phyloP scores from a whole-genome alignment of 2,797 vertebrate genomes.

The Pseudopleuronectes americanus region DNA sequence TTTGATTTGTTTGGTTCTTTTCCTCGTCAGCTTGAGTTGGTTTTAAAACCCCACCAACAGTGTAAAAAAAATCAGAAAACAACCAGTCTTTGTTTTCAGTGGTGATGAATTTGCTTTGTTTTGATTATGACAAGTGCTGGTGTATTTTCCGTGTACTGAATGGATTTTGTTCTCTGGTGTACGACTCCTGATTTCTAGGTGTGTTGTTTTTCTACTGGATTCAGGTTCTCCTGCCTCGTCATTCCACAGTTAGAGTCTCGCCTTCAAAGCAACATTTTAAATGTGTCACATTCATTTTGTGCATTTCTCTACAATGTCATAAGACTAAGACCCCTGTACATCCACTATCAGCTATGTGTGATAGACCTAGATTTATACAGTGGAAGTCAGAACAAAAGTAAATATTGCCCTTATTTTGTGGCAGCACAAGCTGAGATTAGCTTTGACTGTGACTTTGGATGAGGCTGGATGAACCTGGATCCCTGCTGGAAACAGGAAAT shows the following conservation, averaged over 20 bases:
- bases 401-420: slow-evolving; percentile 12
- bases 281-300: slow-evolving; percentile 18
- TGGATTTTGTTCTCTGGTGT: slow-evolving; percentile 88
- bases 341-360: slow-evolving; percentile 1
- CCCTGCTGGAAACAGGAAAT: slow-evolving; percentile 86
- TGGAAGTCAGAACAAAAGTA: slow-evolving; percentile 26
- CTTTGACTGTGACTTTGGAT: slow-evolving; percentile 46
- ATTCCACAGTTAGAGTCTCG: slow-evolving; percentile 39
- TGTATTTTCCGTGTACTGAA: slow-evolving; percentile 89
- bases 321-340: slow-evolving; percentile 10
- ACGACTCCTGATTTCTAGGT: slow-evolving; percentile 89
- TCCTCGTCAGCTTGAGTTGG: slow-evolving; percentile 72
- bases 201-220: slow-evolving; percentile 85
- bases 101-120: slow-evolving; percentile 87
- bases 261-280: slow-evolving; percentile 14
- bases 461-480: slow-evolving; percentile 85
- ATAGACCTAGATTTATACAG: slow-evolving; percentile 15
- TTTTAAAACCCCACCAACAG: slow-evolving; percentile 73
- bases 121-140: slow-evolving; percentile 88
- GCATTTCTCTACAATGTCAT: not conserved
- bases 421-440: slow-evolving; percentile 25
- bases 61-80: slow-evolving; percentile 66
- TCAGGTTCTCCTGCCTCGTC: slow-evolving; percentile 92
- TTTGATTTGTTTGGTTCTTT: slow-evolving; percentile 77
- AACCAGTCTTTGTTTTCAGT: slow-evolving; percentile 87